These are phyloP conservation scores for Prenolepis imparis DNA, from an alignment of 2,888 invertebrate genomes.

Conservation along the genomic window DNA sequence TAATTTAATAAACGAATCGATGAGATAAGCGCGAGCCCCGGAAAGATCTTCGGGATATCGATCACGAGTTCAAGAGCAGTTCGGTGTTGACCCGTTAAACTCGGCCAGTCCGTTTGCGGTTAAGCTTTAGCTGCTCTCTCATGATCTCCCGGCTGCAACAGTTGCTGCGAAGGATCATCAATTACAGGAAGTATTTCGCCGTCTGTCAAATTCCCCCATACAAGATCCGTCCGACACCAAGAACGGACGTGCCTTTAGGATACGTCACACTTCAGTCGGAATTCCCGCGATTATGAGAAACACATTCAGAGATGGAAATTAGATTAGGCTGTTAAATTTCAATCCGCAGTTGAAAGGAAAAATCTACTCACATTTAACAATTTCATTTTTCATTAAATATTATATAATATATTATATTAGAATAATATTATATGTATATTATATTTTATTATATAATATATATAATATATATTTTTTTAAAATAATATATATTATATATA, in stretches of 20 bases:
- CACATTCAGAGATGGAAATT: constrained; percentile 9
- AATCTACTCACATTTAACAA: neutral
- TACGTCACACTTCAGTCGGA: neutral
- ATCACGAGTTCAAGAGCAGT: constrained; percentile 51
- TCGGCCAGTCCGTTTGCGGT: constrained; percentile 62
- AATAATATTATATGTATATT: no score
- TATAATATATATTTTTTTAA: no score
- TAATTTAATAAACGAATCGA: constrained; percentile 62
- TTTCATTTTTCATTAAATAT: no score
- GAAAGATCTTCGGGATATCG: constrained; percentile 22
- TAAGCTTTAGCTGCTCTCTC: constrained; percentile 57
- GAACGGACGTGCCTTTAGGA: neutral
- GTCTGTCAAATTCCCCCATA: constrained; percentile 57
- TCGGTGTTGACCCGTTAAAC: constrained; percentile 62
- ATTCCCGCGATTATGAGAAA: constrained; percentile 1
- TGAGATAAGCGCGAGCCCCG: neutral
- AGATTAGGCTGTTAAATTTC: neutral
- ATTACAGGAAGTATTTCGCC: constrained; percentile 71
- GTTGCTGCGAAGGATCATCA: constrained; percentile 73
- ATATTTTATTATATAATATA: no score
- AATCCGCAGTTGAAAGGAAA: neutral
- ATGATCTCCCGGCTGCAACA: constrained; percentile 71
- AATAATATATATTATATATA: no score
- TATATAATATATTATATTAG: no score
- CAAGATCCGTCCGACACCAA: constrained; percentile 2